These are phyloP conservation scores for Thermophis baileyi DNA, from an alignment of 2,113 vertebrate genomes.

Conservation along the genomic window DNA sequence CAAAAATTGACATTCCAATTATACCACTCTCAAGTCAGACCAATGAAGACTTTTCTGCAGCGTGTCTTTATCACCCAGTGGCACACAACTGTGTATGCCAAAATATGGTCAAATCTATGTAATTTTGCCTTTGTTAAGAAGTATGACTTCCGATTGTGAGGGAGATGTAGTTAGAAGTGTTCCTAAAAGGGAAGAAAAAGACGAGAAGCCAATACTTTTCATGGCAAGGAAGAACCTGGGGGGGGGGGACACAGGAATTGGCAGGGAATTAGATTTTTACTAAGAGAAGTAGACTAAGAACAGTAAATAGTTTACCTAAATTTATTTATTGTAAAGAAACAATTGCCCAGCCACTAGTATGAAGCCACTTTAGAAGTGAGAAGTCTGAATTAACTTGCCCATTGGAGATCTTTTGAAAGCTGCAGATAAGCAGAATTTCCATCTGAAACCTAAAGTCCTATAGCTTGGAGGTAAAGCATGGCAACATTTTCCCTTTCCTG, in stretches of 20 bases:
- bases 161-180: not conserved
- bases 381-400: not conserved
- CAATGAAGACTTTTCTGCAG: not conserved
- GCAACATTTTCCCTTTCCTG: not conserved
- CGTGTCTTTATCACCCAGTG: not conserved
- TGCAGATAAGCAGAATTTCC: not conserved
- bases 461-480: not conserved
- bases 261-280: not conserved
- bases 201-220: not conserved
- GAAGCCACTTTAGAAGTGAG: not conserved
- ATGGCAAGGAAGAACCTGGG: not conserved
- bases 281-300: not conserved
- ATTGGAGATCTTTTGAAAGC: not conserved
- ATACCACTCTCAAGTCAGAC: not conserved
- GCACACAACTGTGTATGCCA: not conserved
- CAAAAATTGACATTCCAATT: not conserved
- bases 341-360: not conserved
- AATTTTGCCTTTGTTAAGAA: not conserved
- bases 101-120: not conserved
- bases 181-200: too few species aligned
- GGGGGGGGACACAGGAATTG: not conserved
- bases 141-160: not conserved
- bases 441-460: not conserved
- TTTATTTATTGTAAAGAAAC: not conserved
- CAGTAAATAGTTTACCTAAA: not conserved